Conservation (phyloP, 2,113 vertebrate species). For the Hippocampus barbouri region DNA sequence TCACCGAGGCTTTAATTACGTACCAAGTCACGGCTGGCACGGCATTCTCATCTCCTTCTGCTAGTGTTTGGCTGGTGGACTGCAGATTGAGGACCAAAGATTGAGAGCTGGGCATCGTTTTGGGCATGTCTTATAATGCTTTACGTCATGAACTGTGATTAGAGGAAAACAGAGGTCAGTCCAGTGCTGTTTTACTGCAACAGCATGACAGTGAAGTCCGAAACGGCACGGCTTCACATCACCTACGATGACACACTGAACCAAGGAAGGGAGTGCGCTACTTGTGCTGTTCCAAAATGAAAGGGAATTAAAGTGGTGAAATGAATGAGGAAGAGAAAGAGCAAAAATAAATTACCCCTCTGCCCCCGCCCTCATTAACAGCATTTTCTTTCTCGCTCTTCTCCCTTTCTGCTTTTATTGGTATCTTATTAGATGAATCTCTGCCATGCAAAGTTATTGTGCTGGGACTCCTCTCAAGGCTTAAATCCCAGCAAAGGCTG, state of each 20-base stretch:
- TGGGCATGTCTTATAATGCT: constrained; percentile 53
- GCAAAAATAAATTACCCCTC: constrained; percentile 51
- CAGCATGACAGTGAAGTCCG: constrained; percentile 19
- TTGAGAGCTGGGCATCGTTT: constrained; percentile 48
- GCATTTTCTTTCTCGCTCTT: constrained; percentile 25
- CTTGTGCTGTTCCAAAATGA: constrained; percentile 64
- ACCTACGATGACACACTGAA: constrained; percentile 64
- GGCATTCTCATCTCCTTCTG: constrained; percentile 71
- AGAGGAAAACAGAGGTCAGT: constrained; percentile 50
- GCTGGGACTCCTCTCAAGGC: constrained; percentile 69
- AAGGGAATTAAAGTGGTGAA: constrained; percentile 53
- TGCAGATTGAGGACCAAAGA: constrained; percentile 49
- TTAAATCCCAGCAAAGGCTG: constrained; percentile 72
- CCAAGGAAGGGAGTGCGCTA: constrained; percentile 68
- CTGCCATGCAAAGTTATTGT: constrained; percentile 70
- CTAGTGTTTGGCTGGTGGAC: constrained; percentile 62
- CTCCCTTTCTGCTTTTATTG: constrained; percentile 57
- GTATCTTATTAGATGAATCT: constrained; percentile 75
- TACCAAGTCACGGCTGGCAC: constrained; percentile 76
- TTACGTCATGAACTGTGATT: constrained; percentile 57
- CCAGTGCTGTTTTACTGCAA: constrained; percentile 43
- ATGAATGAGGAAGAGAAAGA: constrained; percentile 16
- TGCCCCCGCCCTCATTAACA: background rate
- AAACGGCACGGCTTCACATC: constrained; percentile 43
- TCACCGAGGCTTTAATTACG: constrained; percentile 72